Percentiles rank a stretch among this genome's conserved stretches.
Conservation (phyloP, 2,113 vertebrate species). For the Gobio gobio region DNA sequence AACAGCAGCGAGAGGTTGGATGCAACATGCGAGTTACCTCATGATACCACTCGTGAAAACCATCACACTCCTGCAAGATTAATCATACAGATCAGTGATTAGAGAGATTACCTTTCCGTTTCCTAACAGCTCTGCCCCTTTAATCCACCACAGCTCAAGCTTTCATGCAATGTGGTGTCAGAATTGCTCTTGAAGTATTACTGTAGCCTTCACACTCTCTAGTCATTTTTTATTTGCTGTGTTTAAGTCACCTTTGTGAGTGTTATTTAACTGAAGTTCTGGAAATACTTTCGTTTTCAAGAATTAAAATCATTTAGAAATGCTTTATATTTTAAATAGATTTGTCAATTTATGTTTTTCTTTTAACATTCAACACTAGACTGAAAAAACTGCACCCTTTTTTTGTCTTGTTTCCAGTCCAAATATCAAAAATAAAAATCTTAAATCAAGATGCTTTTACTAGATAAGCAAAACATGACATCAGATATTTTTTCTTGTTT, state of each 20-base stretch:
- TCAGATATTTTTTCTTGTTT: too few relatives aligned
- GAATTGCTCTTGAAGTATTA: background rate
- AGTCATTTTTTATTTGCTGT: background rate
- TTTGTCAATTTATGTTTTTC: too few relatives aligned
- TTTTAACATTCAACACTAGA: too few relatives aligned
- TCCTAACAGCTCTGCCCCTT: background rate
- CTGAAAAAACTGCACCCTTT: too few relatives aligned
- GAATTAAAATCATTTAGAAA: too few relatives aligned
- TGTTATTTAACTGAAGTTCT: background rate
- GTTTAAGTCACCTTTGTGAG: background rate
- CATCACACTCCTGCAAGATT: conserved; percentile 79
- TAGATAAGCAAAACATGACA: too few relatives aligned
- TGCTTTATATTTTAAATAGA: too few relatives aligned
- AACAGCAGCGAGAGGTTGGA: conserved; percentile 58
- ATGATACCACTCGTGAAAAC: conserved; percentile 83
- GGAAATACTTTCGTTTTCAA: background rate
- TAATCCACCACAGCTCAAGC: background rate
- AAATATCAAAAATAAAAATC: too few relatives aligned
- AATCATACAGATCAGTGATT: conserved; percentile 66
- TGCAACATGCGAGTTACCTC: conserved; percentile 79
- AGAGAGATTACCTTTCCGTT: background rate
- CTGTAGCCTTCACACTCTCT: background rate
- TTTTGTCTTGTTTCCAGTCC: too few relatives aligned
- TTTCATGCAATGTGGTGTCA: background rate
- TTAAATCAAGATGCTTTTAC: too few relatives aligned